Evolutionary conservation across 2,888 invertebrate genomes (phyloP).

Genomic region (Alentia gelatinosa): DNA sequence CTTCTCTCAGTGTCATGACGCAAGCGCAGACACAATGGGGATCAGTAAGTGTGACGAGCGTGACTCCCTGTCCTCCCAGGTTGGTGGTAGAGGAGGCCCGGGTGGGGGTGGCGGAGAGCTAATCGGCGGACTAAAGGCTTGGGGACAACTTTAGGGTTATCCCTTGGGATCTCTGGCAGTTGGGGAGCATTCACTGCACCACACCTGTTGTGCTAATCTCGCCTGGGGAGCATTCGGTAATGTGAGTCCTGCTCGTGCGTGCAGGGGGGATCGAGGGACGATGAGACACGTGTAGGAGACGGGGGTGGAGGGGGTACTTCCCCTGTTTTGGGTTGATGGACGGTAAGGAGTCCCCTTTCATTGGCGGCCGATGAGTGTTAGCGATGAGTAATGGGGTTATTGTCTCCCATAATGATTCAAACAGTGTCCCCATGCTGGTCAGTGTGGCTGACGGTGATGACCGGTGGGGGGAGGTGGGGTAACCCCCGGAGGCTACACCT

Average conservation of each 20-base stretch:
- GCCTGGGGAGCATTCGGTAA: not conserved
- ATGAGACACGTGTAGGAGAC: not conserved
- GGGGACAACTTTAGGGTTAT: not conserved
- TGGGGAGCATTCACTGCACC: not conserved
- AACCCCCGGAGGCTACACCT: not conserved
- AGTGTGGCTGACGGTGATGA: not conserved
- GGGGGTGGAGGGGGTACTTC: not conserved
- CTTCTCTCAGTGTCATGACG: not conserved
- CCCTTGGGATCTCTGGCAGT: not conserved
- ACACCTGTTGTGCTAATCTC: conserved; percentile 30
- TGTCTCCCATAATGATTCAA: conserved; percentile 15
- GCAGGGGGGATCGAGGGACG: not conserved
- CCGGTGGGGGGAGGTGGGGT: not conserved
- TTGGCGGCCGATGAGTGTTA: not conserved
- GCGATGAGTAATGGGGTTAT: not conserved
- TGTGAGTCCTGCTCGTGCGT: not conserved
- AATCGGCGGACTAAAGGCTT: too few relatives aligned
- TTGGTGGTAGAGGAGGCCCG: not conserved
- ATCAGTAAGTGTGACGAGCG: not conserved
- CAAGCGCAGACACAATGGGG: not conserved
- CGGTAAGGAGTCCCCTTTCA: not conserved
- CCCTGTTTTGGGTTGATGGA: not conserved
- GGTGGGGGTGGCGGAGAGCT: not conserved
- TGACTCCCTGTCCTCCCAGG: not conserved
- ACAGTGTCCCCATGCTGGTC: not conserved